A percentile compares a stretch with the other conserved stretches of the same genome.
phyloP scores from a whole-genome alignment of 2,113 vertebrate species.

The Pampusana beccarii region DNA sequence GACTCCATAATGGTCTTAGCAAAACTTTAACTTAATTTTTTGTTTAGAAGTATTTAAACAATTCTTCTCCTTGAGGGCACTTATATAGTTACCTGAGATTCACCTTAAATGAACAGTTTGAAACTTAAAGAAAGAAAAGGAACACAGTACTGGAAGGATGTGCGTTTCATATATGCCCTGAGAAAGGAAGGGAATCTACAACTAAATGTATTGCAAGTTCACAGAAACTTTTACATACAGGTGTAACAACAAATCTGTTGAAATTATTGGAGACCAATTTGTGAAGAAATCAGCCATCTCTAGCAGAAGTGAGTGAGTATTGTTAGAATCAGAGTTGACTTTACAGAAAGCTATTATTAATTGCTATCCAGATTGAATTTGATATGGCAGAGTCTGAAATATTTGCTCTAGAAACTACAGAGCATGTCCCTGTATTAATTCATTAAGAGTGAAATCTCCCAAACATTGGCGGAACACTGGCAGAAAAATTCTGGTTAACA shows the following conservation, averaged over 20 bases:
- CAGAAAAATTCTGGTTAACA: conserved; percentile 33
- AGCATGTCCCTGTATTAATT: conserved; percentile 35
- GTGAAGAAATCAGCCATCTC: not conserved
- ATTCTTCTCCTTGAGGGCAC: not conserved
- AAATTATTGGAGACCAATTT: not conserved
- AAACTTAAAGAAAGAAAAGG: not conserved
- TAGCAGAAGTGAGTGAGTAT: not conserved
- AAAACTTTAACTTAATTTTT: not conserved
- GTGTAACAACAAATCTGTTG: not conserved
- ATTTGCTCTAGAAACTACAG: conserved; percentile 35
- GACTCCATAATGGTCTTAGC: not conserved
- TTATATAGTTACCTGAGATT: not conserved
- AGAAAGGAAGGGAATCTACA: not conserved
- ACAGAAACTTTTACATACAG: not conserved
- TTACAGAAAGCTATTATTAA: conserved; percentile 46
- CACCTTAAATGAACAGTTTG: not conserved
- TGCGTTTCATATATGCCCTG: not conserved
- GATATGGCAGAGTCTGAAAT: conserved; percentile 41
- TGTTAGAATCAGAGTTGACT: not conserved
- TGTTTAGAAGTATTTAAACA: not conserved
- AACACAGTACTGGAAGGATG: not conserved
- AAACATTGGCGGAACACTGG: not conserved
- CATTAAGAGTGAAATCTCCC: conserved; percentile 31
- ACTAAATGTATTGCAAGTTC: not conserved
- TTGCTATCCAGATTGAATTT: conserved; percentile 50